Conservation (phyloP, 2,113 vertebrate genomes). For the Sander vitreus region DNA sequence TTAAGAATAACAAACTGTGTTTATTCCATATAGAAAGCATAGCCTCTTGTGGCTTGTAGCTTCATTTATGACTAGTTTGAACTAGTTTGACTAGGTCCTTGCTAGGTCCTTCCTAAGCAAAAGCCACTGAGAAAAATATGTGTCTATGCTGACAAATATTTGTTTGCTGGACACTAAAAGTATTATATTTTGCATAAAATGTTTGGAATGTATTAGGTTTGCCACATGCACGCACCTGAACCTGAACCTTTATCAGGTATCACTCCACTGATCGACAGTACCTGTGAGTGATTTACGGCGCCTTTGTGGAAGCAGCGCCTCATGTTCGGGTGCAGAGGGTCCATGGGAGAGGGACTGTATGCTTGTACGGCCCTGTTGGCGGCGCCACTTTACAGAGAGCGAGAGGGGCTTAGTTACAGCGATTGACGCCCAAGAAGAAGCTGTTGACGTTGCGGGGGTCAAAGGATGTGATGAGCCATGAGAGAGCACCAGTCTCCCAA, state of each 20-base stretch:
- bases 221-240: background rate
- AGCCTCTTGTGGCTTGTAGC: background rate
- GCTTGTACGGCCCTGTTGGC: constrained; percentile 12
- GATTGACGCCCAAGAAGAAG: constrained; percentile 36
- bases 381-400: background rate
- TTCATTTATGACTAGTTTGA: background rate
- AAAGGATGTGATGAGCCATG: constrained; percentile 73
- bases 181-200: background rate
- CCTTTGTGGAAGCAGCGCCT: background rate
- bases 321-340: constrained; percentile 15
- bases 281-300: constrained; percentile 19
- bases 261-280: background rate
- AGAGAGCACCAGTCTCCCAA: constrained; percentile 69
- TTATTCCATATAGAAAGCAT: background rate
- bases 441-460: constrained; percentile 68
- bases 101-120: background rate
- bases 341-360: constrained; percentile 5
- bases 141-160: background rate
- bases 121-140: background rate
- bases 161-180: background rate
- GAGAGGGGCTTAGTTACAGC: background rate
- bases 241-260: constrained; percentile 6
- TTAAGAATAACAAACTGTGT: background rate
- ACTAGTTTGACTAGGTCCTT: background rate
- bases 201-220: background rate